Conservation (phyloP, 2,797 vertebrate genomes). For the Vultur gryphus region DNA sequence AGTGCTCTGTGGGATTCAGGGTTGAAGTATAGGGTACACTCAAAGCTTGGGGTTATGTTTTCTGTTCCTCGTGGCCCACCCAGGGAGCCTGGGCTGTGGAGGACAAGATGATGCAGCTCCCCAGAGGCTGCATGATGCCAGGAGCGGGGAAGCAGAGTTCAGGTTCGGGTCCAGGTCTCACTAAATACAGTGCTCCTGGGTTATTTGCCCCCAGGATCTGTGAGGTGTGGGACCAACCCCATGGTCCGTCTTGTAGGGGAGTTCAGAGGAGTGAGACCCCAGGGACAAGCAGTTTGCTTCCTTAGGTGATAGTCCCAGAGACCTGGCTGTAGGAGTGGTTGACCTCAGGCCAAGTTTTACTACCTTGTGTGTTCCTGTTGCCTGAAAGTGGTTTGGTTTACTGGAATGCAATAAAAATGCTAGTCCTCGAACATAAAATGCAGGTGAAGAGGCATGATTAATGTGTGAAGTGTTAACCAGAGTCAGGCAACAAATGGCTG, state of each 20-base stretch:
- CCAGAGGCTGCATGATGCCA: not conserved
- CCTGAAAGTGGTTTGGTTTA: not conserved
- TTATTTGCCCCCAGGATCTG: not conserved
- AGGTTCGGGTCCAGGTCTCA: not conserved
- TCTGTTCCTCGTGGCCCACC: not conserved
- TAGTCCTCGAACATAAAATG: not conserved
- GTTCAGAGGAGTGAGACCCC: not conserved
- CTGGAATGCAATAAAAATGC: not conserved
- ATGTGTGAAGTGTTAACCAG: constrained; percentile 3
- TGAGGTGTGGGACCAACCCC: not conserved
- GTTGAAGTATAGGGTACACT: accelerated
- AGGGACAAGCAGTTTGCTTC: not conserved
- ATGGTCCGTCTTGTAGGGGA: not conserved
- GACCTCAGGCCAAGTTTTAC: not conserved
- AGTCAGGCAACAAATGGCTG: not conserved
- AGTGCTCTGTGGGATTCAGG: not conserved
- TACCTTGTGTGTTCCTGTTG: not conserved
- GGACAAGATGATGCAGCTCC: not conserved
- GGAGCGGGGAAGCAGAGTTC: not conserved
- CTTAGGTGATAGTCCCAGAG: not conserved
- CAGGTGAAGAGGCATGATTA: not conserved
- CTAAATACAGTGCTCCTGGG: not conserved
- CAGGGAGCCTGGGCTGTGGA: not conserved
- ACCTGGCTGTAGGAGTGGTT: not conserved
- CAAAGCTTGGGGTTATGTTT: not conserved